A percentile compares a stretch with the other conserved stretches of the same genome.
These are phyloP conservation scores for Helicoverpa armigera DNA, from an alignment of 1,140 invertebrate genomes.

Conservation along the genomic window DNA sequence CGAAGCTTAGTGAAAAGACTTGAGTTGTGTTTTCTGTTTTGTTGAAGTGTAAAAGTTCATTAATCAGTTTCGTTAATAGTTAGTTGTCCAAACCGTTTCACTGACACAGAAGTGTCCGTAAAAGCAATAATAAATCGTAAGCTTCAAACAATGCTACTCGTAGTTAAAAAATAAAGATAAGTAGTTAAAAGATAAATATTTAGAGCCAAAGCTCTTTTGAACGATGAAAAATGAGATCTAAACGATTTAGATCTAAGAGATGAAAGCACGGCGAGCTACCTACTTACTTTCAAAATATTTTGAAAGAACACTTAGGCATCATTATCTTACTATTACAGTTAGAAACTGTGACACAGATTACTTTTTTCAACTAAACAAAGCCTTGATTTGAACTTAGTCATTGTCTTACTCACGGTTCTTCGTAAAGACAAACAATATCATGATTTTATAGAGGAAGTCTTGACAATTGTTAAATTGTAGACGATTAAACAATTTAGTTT, in stretches of 20 bases:
- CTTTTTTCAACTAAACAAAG: conserved; percentile 6
- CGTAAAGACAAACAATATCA: conserved; percentile 8
- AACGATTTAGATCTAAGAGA: conserved; percentile 41
- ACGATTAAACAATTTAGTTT: conserved; percentile 37
- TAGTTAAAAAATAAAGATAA: not conserved
- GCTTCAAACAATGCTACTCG: conserved; percentile 14
- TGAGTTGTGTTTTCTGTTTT: not conserved
- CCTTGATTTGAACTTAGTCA: not conserved
- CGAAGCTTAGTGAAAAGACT: not conserved
- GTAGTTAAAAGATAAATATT: conserved; percentile 42
- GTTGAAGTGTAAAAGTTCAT: not conserved
- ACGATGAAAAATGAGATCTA: conserved; percentile 43
- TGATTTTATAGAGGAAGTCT: conserved; percentile 11
- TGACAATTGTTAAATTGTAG: conserved; percentile 45
- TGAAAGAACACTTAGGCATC: conserved; percentile 41
- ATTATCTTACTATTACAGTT: conserved; percentile 43
- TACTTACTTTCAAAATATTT: conserved; percentile 49
- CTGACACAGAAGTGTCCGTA: conserved; percentile 6
- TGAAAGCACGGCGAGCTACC: conserved; percentile 19
- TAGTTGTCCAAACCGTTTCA: not conserved
- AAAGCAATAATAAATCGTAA: conserved; percentile 21
- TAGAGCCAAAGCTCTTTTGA: conserved; percentile 24
- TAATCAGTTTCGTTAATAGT: not conserved
- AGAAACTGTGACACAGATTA: conserved; percentile 36
- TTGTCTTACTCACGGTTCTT: conserved; percentile 29